Evolutionary conservation across 2,797 vertebrate genomes (phyloP), one percentile per base, ranked within the genome.

Genomic region (Crenuchus spilurus): DNA sequence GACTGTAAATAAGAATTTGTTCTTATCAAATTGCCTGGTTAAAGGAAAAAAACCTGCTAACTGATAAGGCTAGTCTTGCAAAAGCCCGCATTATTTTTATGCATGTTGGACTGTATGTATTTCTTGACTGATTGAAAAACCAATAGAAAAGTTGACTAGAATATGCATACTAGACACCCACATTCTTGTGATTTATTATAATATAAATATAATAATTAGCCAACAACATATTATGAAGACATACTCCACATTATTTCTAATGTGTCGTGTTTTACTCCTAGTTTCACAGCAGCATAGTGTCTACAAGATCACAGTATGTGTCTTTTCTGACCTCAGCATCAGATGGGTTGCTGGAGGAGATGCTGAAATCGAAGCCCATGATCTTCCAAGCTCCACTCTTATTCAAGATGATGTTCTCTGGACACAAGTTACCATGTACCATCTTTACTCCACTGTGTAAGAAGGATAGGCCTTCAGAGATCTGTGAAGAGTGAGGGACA

Each of bases 331-430:
- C 98, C 94, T 99, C 96, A 54, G 95, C 89, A 6, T 99, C 96
- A 5, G 96, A 95, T 8, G 96, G 94, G 91, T 99, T 98, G 72
- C 80, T 88, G 14, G 96, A 95, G 2, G 96, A 97, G 86, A 96
- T 95, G 85, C 93, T 96, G 89, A 98, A 99, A 89, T 99, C 98
- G 84, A 99, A 99, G 68, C 97, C 98, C 96, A 97, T 99, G 84
- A 99, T 99, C 92, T 99, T 99, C 98, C 98, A 99, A 18, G 96
- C 93, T 76, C 97, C 98, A 51, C 95, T 99, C 88, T 98, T 99
- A 90, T 99, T 99, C 78, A 99, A 90, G 87, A 99, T 98, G 83
- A 99, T 92, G 86, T 99, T 99, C 89, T 98, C 96, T 68, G 86
- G 91, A 85, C 93, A 95, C 84, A 99, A 86, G 87, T 99, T 99